Base-by-base conservation (phyloP, 2,888 invertebrate species). In the Noctua fimbriata region DNA sequence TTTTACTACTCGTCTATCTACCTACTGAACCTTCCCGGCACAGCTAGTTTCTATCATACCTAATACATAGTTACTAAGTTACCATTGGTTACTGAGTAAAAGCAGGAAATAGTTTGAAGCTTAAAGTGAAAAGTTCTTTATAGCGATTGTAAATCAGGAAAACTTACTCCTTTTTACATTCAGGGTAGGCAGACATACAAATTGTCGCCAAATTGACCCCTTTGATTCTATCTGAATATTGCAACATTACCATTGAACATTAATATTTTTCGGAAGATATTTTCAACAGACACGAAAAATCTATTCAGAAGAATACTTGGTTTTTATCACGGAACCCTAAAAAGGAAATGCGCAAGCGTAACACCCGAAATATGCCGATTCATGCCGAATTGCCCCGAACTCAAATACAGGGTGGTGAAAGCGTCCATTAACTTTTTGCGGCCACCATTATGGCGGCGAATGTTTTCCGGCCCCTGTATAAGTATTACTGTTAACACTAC, bases 351-450 rank as follows among this genome's bases (percentile, higher is more conserved):
- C 84, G 88, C 85, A 84, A 73, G 83, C 87, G 79, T 87, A 73
- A 81, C 72, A 66, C 82, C 75, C 89, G 88, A 91, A 90, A 91
- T 88, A 89, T 90, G 93, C 92, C 90, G 92, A 91, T 87, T 93
- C 94, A 94, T 89, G 87, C 86, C 87, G 87, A 87, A 90, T 87
- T 47, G 73, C 77, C 24, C 77, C 84, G 83, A 89, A 83, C 80
- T 67, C 90, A 77, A 86, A 86, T 82, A 83, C 89, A 89, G 87
- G 79, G 72, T 86, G 89, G 74, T 84, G 89, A 91, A 93, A 90
- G 89, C 89, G 84, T 91, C 93, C 94, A 94, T 94, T 94, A 93
- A 91, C 93, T 93, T 94, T 94, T 93, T 93, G 93, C 87, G 87
- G 83, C 79, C 49, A 70, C 89, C 93, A 92, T 94, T 94, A 92